Evolutionary conservation across 2,888 invertebrate genomes (phyloP).

Genomic region (Phengaris arion): DNA sequence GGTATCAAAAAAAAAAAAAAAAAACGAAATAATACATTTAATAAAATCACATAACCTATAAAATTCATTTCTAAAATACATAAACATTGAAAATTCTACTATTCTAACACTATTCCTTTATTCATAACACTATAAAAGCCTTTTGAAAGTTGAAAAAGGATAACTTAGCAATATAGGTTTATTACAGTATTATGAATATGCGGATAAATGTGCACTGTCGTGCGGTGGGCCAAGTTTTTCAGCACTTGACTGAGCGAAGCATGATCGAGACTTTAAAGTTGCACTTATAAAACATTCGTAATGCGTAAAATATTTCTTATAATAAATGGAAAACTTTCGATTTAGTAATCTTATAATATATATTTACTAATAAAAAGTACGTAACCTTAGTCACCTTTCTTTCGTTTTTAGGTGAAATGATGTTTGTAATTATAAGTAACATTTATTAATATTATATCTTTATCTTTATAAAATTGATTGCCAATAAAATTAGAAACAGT

Average conservation of each 20-base stretch:
- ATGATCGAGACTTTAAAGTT: not conserved
- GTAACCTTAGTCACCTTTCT: not conserved
- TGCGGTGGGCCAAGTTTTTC: constrained; percentile 28
- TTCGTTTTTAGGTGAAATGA: too few species aligned
- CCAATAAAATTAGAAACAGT: not conserved
- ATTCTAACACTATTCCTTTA: not conserved
- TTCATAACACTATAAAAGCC: not conserved
- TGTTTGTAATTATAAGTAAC: too few species aligned
- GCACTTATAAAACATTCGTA: not conserved
- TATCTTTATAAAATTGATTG: not conserved
- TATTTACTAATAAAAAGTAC: not conserved
- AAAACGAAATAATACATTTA: constrained; percentile 35
- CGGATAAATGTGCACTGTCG: constrained; percentile 14
- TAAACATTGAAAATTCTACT: constrained; percentile 30
- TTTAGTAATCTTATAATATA: not conserved
- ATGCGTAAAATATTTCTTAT: not conserved
- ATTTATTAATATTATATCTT: not conserved
- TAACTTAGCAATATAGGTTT: not conserved
- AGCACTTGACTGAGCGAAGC: constrained; percentile 2
- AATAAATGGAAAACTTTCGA: constrained; percentile 1
- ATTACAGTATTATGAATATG: not conserved
- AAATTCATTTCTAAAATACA: constrained; percentile 31
- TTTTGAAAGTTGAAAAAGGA: too few species aligned
- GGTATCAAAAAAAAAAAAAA: constrained; percentile 37
- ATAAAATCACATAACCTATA: constrained; percentile 34